Evolutionary conservation across 2,888 invertebrate genomes (phyloP).

Genomic region (Harpalus rubripes): DNA sequence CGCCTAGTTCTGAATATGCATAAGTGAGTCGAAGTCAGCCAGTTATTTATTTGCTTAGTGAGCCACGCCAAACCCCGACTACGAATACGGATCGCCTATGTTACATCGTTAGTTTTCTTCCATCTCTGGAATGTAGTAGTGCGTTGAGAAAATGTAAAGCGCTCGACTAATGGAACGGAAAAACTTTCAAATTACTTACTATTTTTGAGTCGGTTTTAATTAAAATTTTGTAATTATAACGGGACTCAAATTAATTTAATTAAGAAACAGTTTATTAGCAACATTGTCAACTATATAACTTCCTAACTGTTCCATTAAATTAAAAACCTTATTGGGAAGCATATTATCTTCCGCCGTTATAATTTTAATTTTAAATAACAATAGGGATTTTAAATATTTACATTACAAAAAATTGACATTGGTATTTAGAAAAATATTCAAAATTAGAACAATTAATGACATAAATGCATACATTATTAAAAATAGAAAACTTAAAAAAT

Average conservation of each 20-base stretch:
- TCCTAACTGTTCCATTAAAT: not conserved
- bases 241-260: conserved; percentile 3
- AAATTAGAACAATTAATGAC: too few relatives aligned
- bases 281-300: not conserved
- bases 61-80: conserved; percentile 8
- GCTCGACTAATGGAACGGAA: conserved; percentile 3
- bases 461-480: too few relatives aligned
- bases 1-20: conserved; percentile 57
- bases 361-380: too few relatives aligned
- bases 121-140: not conserved
- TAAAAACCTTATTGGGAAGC: too few relatives aligned
- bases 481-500: too few relatives aligned
- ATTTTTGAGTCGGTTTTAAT: conserved; percentile 25
- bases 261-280: not conserved
- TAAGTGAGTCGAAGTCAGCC: conserved; percentile 14
- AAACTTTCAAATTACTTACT: not conserved
- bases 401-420: too few relatives aligned
- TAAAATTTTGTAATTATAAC: not conserved
- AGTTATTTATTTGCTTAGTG: conserved; percentile 38
- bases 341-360: too few relatives aligned
- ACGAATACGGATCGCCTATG: not conserved
- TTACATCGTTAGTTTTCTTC: conserved; percentile 11
- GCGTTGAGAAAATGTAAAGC: not conserved
- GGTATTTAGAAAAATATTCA: too few relatives aligned
- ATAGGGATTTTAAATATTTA: too few relatives aligned